These are phyloP conservation scores for Solenopsis fugax DNA, from an alignment of 1,140 invertebrate genomes.

Conservation along the genomic window DNA sequence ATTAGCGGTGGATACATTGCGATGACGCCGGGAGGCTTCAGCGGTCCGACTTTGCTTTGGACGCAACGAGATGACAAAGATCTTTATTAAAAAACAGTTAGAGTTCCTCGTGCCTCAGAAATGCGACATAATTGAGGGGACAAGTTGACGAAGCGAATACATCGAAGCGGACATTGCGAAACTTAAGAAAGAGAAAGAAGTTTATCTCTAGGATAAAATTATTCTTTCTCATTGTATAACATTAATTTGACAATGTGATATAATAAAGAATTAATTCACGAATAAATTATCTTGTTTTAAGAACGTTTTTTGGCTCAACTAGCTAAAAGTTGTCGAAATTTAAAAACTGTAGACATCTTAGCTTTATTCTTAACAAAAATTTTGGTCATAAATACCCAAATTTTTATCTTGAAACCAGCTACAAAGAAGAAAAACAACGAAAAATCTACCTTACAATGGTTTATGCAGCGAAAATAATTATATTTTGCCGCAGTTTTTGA, in stretches of 20 bases:
- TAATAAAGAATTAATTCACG: background rate
- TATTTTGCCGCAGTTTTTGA: no score
- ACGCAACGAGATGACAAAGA: conserved; percentile 45
- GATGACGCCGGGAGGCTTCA: conserved; percentile 6
- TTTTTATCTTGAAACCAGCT: no score
- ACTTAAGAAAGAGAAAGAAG: background rate
- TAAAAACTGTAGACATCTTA: no score
- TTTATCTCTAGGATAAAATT: background rate
- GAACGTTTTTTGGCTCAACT: no score
- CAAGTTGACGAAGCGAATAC: background rate
- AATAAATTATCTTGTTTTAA: background rate
- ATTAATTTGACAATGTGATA: background rate
- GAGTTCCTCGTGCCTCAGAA: background rate
- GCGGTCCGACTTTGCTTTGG: conserved; percentile 22
- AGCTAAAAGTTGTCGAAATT: no score
- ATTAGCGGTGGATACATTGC: conserved; percentile 45
- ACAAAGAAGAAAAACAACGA: no score
- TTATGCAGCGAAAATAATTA: no score
- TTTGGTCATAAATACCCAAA: no score
- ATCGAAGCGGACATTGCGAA: background rate
- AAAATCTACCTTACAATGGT: no score
- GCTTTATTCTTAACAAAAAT: no score
- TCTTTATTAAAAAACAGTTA: conserved; percentile 59
- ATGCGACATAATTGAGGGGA: background rate
- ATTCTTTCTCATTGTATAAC: background rate